A percentile compares a stretch with the other conserved stretches of the same genome.
Conservation (phyloP, 2,888 invertebrate genomes). For the Coenonympha arcania region DNA sequence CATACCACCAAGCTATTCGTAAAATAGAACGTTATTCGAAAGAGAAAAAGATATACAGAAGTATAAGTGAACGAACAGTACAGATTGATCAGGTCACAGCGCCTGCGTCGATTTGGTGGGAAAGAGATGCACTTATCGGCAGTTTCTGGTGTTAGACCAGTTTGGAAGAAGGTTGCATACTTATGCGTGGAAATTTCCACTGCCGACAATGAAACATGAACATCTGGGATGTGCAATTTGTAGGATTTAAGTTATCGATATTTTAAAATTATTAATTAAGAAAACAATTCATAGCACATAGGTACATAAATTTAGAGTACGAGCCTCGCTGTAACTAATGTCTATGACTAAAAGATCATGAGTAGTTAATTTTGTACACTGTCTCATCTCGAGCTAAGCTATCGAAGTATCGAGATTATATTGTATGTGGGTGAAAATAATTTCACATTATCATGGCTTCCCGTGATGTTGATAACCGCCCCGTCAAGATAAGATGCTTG, state of each 20-base stretch:
- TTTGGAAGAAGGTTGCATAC: constrained; percentile 63
- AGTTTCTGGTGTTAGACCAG: constrained; percentile 43
- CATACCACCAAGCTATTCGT: constrained; percentile 73
- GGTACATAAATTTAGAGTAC: too few relatives aligned
- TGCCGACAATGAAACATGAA: constrained; percentile 72
- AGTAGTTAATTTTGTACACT: too few relatives aligned
- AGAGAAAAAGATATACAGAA: constrained; percentile 49
- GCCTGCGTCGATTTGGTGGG: constrained; percentile 60
- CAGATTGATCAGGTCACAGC: constrained; percentile 62
- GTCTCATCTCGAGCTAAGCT: too few relatives aligned
- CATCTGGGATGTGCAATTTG: constrained; percentile 47
- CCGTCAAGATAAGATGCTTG: too few relatives aligned
- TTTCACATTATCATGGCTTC: too few relatives aligned
- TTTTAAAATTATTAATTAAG: constrained; percentile 11
- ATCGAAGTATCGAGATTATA: too few relatives aligned
- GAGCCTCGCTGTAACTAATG: too few relatives aligned
- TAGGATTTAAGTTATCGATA: constrained; percentile 32
- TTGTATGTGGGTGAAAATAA: too few relatives aligned
- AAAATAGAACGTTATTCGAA: constrained; percentile 68
- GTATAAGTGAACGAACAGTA: constrained; percentile 45
- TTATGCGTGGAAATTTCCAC: constrained; percentile 72
- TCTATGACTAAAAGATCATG: too few relatives aligned
- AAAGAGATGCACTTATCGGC: constrained; percentile 48
- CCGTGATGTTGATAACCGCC: too few relatives aligned
- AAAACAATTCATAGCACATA: too few relatives aligned